These are phyloP conservation scores for Sternarchorhynchus goeldii DNA, from an alignment of 2,797 vertebrate genomes.

Conservation along the genomic window DNA sequence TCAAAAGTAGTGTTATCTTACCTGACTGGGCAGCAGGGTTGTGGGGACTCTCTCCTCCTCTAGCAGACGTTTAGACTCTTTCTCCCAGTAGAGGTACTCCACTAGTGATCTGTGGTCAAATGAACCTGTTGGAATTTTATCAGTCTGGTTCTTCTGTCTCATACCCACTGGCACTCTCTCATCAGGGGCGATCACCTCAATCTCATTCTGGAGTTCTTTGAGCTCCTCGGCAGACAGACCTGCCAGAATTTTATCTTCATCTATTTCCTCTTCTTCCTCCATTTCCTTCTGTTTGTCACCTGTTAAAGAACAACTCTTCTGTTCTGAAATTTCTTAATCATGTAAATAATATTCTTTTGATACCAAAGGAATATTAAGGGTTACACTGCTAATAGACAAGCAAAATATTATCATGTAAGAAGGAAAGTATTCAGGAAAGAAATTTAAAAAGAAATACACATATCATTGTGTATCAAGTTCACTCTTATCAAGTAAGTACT, in stretches of 20 bases:
- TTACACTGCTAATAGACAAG: no score
- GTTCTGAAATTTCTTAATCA: not conserved
- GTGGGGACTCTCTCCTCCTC: slow-evolving; percentile 91
- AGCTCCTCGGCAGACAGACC: slow-evolving; percentile 93
- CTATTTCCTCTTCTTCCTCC: slow-evolving; percentile 79
- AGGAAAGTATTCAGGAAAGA: no score
- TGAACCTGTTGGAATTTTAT: slow-evolving; percentile 87
- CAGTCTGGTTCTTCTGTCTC: slow-evolving; percentile 94
- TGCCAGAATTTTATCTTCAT: slow-evolving; percentile 94
- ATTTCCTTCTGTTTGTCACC: slow-evolving; percentile 72
- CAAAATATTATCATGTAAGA: no score
- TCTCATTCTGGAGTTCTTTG: slow-evolving; percentile 89
- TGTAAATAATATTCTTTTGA: no score
- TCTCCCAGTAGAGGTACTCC: slow-evolving; percentile 96
- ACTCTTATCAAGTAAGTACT: no score
- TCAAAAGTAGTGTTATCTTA: slow-evolving; percentile 65
- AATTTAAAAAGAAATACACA: no score
- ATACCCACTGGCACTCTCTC: slow-evolving; percentile 88
- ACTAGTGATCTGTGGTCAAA: slow-evolving; percentile 93
- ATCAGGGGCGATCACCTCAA: slow-evolving; percentile 95
- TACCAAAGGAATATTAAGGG: no score
- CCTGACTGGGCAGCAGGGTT: slow-evolving; percentile 89
- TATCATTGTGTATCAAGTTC: no score
- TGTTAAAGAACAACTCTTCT: not conserved
- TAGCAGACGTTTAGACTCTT: slow-evolving; percentile 89